Evolutionary conservation across 2,888 invertebrate genomes (phyloP), one percentile per base, ranked within the genome.

Genomic region (Axea sp.): DNA sequence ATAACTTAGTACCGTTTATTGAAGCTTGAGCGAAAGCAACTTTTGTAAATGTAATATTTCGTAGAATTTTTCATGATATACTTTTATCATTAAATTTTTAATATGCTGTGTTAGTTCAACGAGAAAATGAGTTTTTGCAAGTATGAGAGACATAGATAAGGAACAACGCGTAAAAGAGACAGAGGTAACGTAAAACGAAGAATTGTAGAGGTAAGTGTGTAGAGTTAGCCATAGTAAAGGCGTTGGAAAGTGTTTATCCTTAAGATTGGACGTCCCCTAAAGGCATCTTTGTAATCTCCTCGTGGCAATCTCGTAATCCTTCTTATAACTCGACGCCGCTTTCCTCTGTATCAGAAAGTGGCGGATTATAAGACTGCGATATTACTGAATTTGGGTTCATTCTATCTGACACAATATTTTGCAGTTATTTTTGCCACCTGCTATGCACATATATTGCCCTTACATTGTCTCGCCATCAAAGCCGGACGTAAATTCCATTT

Each of bases 251-350:
- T 86, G 87, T 87, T 86, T 86, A 86, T 86, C 86, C 87, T 84
- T 81, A 84, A 87, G 86, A 86, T 87, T 87, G 86, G 86, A 86
- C 86, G 85, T 86, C 82, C 83, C 81, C 82, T 68, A 78, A 83
- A 85, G 84, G 83, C 85, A 85, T 87, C 84, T 80, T 83, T 81
- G 86, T 86, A 86, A 87, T 87, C 85, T 85, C 84, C 83, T 79
- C 81, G 83, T 82, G 83, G 86, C 86, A 86, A 87, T 87, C 86
- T 86, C 86, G 86, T 86, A 86, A 86, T 86, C 85, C 83, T 82
- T 77, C 81, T 79, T 85, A 86, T 86, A 86, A 86, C 84, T 86
- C 82, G 76, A 49, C 71, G 78, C 74, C 49, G 30, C 43, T 64
- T 72, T 62, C 62, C 41, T 57, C 43, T 62, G 67, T 65, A 64